These are phyloP conservation scores for Caradrina kadenii DNA, from an alignment of 2,888 invertebrate genomes.

Conservation along the genomic window DNA sequence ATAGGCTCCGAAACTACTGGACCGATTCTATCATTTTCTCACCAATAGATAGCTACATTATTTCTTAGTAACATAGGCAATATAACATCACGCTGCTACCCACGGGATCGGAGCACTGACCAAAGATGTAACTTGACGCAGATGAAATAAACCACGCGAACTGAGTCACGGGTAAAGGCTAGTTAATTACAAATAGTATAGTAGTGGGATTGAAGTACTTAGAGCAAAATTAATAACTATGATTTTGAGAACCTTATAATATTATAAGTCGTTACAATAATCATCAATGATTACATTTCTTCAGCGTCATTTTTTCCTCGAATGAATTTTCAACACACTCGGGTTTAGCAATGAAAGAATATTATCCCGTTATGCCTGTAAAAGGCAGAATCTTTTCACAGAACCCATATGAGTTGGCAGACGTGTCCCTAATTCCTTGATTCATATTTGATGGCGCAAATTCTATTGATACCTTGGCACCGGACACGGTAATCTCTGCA, in stretches of 20 bases:
- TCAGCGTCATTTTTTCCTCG: background rate
- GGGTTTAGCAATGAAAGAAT: constrained; percentile 13
- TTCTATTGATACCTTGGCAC: constrained; percentile 19
- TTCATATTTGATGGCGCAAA: constrained; percentile 34
- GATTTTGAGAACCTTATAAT: background rate
- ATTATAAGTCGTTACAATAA: background rate
- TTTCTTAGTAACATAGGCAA: too few species aligned
- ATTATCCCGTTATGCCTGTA: constrained; percentile 16
- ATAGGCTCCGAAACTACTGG: too few species aligned
- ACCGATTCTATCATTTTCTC: too few species aligned
- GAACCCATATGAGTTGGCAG: constrained; percentile 7
- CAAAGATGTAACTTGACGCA: too few species aligned
- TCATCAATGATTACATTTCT: background rate
- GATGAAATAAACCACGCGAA: too few species aligned
- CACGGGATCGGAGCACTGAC: too few species aligned
- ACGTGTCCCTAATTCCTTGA: constrained; percentile 32
- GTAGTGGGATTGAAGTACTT: too few species aligned
- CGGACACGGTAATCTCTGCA: background rate
- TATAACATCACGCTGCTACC: too few species aligned
- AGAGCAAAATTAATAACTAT: too few species aligned
- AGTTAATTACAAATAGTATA: too few species aligned
- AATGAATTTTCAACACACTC: constrained; percentile 5
- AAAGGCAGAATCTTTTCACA: constrained; percentile 24
- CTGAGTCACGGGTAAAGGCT: too few species aligned
- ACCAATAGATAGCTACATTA: too few species aligned